A percentile compares a stretch with the other conserved stretches of the same genome.
These are phyloP conservation scores for Dasysyrphus tricinctus DNA, from an alignment of 2,888 invertebrate genomes.

Conservation along the genomic window DNA sequence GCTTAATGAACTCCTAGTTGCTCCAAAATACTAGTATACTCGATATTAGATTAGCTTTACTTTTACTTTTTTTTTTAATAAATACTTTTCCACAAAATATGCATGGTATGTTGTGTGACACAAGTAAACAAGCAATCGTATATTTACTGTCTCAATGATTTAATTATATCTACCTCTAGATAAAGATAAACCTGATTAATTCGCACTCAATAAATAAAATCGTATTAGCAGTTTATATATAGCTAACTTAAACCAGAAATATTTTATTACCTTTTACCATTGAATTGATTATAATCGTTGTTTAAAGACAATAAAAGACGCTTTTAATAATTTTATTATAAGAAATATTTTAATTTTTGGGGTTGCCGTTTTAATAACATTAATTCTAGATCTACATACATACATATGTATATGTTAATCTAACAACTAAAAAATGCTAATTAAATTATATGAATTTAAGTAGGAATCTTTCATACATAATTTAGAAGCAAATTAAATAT, in stretches of 20 bases:
- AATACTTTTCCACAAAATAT: no score
- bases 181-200: slow-evolving; percentile 21
- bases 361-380: neutral
- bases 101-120: neutral
- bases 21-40: neutral
- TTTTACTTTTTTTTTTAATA: neutral
- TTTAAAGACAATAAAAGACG: slow-evolving; percentile 27
- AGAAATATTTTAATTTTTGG: neutral
- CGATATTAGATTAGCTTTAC: neutral
- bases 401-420: no score
- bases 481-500: no score
- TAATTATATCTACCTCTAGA: slow-evolving; percentile 21
- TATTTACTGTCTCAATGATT: neutral
- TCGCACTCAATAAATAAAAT: slow-evolving; percentile 4
- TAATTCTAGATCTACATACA: neutral
- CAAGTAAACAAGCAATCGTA: neutral
- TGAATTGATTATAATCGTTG: neutral
- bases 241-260: slow-evolving; percentile 11
- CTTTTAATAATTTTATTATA: slow-evolving; percentile 11
- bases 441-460: no score
- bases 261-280: neutral
- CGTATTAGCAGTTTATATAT: neutral
- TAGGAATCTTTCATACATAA: no score
- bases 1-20: neutral
- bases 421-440: no score